These are phyloP conservation scores for Urophycis tenuis DNA, from an alignment of 2,797 vertebrate genomes.

Conservation along the genomic window DNA sequence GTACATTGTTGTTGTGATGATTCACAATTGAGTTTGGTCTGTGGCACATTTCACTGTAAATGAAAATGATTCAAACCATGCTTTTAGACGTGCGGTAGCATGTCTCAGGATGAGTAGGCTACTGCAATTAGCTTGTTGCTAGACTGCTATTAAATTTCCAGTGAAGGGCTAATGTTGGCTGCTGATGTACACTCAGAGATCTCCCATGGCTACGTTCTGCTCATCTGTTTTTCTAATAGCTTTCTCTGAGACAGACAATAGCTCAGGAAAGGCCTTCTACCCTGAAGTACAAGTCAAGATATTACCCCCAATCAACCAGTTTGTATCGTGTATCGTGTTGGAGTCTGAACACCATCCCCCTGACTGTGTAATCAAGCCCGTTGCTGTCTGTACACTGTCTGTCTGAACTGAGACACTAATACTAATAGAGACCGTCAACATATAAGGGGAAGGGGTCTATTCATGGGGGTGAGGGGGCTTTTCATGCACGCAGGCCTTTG, in stretches of 20 bases:
- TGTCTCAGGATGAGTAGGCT: too few species aligned
- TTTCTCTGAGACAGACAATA: not conserved
- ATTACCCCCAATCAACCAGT: not conserved
- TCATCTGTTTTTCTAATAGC: not conserved
- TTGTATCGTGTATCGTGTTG: not conserved
- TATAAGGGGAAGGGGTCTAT: not conserved
- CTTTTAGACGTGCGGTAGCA: too few species aligned
- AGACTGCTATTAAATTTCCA: not conserved
- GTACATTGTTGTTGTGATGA: not conserved
- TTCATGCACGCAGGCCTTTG: not conserved
- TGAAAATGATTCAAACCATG: not conserved
- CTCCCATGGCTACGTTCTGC: not conserved
- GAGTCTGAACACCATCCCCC: not conserved
- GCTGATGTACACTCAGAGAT: not conserved
- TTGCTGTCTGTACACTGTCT: not conserved
- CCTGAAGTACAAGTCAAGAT: not conserved
- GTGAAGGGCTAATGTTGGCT: not conserved
- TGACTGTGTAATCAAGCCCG: not conserved
- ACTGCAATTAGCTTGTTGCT: not conserved
- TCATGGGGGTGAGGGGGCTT: not conserved
- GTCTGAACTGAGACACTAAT: not conserved
- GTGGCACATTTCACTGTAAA: not conserved
- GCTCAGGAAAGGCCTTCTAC: not conserved
- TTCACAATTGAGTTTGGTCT: not conserved
- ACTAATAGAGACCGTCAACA: not conserved